phyloP scores from a whole-genome alignment of 2,113 vertebrate species.

The Sciurus niger region DNA sequence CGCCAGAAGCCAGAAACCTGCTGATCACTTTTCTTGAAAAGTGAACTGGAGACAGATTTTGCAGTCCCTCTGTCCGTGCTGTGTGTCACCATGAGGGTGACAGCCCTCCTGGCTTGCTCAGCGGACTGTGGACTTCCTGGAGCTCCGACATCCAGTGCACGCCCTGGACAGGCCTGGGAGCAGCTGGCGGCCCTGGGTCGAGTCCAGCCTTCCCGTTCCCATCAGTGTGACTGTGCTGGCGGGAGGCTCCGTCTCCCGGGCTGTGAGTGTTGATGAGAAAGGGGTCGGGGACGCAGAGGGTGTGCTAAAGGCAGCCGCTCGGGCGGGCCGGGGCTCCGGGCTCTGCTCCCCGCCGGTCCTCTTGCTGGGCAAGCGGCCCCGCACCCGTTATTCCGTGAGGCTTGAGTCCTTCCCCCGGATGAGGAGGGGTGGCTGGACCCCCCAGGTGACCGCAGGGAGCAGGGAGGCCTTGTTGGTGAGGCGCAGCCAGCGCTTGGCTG shows the following conservation, averaged over 20 bases:
- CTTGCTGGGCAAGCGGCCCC: background rate
- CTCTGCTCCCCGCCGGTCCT: fast-evolving
- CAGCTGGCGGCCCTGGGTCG: background rate
- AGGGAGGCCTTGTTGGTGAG: fast-evolving
- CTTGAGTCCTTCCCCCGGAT: background rate
- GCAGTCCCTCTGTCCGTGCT: fast-evolving
- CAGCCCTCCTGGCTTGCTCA: fast-evolving
- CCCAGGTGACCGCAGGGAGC: fast-evolving
- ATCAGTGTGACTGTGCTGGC: fast-evolving
- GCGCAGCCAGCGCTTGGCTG: fast-evolving
- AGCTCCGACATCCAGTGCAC: background rate
- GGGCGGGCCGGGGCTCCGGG: fast-evolving
- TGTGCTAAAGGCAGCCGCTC: fast-evolving
- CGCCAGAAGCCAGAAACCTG: background rate
- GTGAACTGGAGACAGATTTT: background rate
- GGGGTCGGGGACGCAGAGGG: background rate
- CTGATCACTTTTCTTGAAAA: background rate
- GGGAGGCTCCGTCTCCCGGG: background rate
- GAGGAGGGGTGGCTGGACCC: background rate
- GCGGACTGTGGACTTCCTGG: background rate
- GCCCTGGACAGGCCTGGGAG: fast-evolving
- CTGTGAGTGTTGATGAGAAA: background rate
- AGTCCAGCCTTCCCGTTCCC: background rate
- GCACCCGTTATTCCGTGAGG: fast-evolving
- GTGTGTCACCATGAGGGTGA: background rate